These are phyloP conservation scores for Drosophila biarmipes DNA, from an alignment of 1,140 invertebrate species.

Conservation along the genomic window DNA sequence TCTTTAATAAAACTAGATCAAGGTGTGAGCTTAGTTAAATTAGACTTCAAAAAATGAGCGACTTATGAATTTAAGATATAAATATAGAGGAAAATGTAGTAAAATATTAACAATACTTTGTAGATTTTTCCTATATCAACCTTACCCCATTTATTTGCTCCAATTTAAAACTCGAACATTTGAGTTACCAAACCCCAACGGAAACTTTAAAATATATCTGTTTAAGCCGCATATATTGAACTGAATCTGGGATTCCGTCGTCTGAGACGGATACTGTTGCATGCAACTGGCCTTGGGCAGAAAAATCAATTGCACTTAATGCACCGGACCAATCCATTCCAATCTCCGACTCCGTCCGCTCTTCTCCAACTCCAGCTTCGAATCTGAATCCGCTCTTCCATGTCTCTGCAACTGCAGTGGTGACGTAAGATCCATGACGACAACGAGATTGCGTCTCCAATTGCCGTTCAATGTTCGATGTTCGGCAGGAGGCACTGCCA, in stretches of 20 bases:
- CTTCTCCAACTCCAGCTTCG: conserved; percentile 8
- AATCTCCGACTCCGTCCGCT: conserved; percentile 11
- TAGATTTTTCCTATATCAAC: too few relatives aligned
- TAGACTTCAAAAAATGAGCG: too few relatives aligned
- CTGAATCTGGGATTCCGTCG: neutral
- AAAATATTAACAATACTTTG: too few relatives aligned
- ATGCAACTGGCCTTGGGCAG: conserved; percentile 68
- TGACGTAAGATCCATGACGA: conserved; percentile 64
- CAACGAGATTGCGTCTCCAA: conserved; percentile 31
- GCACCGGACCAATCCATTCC: conserved; percentile 54
- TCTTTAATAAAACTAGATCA: too few relatives aligned
- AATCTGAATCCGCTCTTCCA: conserved; percentile 6
- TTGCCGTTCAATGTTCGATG: conserved; percentile 69
- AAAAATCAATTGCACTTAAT: conserved; percentile 78
- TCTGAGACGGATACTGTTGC: conserved; percentile 34
- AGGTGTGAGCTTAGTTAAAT: too few relatives aligned
- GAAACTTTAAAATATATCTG: conserved; percentile 6
- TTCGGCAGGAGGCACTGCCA: conserved; percentile 61
- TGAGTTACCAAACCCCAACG: neutral
- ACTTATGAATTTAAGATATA: too few relatives aligned
- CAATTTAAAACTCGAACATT: neutral
- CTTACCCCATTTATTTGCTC: neutral
- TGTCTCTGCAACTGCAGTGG: conserved; percentile 9
- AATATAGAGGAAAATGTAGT: too few relatives aligned
- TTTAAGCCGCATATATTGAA: conserved; percentile 3